Conservation (phyloP, 2,113 vertebrate genomes). For the Poicephalus gulielmi region DNA sequence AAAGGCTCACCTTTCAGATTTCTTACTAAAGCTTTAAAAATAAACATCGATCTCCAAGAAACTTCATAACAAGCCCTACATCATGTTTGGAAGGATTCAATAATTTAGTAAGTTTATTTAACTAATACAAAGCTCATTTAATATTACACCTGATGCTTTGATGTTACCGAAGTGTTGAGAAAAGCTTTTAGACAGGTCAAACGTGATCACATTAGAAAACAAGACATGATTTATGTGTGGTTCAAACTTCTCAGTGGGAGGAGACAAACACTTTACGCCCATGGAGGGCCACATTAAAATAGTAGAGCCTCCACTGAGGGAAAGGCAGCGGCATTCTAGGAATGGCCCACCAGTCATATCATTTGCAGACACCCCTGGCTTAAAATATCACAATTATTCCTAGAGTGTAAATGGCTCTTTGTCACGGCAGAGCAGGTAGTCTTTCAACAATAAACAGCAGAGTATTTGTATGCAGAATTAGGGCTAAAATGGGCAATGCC, state of each 20-base stretch:
- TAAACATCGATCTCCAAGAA: not conserved
- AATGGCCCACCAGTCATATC: rapidly evolving
- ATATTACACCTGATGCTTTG: not conserved
- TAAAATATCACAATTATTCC: not conserved
- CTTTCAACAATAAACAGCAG: not conserved
- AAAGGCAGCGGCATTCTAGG: not conserved
- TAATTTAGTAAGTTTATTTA: not conserved
- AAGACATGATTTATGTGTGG: not conserved
- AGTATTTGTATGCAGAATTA: not conserved
- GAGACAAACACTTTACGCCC: not conserved
- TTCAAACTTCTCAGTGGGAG: not conserved
- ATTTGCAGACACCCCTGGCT: not conserved
- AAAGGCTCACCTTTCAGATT: not conserved
- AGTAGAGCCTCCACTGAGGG: not conserved
- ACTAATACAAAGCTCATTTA: constrained; percentile 12
- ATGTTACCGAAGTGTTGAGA: not conserved
- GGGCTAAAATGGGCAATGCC: not conserved
- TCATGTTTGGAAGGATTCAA: not conserved
- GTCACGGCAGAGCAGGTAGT: not conserved
- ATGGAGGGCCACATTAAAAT: not conserved
- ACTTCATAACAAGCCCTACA: not conserved
- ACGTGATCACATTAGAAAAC: not conserved
- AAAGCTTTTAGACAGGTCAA: not conserved
- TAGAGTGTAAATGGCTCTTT: not conserved
- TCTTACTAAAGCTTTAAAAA: not conserved